A percentile compares a stretch with the other conserved stretches of the same genome.
Conservation (phyloP, 2,888 invertebrate species). For the Yponomeuta evonymella region DNA sequence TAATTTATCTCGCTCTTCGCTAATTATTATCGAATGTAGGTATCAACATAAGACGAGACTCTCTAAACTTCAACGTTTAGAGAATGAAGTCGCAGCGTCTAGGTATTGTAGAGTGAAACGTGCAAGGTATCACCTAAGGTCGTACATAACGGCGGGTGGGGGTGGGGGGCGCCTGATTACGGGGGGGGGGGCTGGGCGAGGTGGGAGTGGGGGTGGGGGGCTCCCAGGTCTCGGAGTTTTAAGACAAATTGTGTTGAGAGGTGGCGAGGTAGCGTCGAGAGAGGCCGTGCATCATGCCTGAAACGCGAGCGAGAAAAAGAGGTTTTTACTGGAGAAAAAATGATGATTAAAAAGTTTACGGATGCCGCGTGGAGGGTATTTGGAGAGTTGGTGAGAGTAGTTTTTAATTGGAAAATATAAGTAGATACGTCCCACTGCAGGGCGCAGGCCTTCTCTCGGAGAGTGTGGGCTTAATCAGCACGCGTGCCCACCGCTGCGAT, state of each 20-base stretch:
- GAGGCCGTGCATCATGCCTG: slow-evolving; percentile 37
- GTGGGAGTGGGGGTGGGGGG: slow-evolving; percentile 27
- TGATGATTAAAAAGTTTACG: too few relatives aligned
- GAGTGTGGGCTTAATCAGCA: too few relatives aligned
- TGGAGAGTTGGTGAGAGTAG: too few relatives aligned
- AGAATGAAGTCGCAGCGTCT: not conserved
- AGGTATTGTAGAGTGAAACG: slow-evolving; percentile 9
- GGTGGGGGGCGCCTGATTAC: slow-evolving; percentile 36
- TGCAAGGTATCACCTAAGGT: slow-evolving; percentile 47
- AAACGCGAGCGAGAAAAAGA: not conserved
- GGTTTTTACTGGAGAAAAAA: too few relatives aligned
- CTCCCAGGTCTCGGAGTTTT: slow-evolving; percentile 50
- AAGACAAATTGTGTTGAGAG: slow-evolving; percentile 56
- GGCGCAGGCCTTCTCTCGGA: too few relatives aligned
- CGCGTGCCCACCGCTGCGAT: too few relatives aligned
- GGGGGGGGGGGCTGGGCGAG: slow-evolving; percentile 26
- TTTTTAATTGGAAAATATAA: too few relatives aligned
- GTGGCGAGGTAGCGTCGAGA: slow-evolving; percentile 33
- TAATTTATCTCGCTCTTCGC: too few relatives aligned
- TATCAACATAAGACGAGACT: not conserved
- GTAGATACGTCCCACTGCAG: too few relatives aligned
- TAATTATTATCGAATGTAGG: too few relatives aligned
- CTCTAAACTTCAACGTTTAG: not conserved
- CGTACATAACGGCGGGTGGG: slow-evolving; percentile 38
- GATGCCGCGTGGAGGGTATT: too few relatives aligned